These are phyloP conservation scores for Mustelus asterias DNA, from an alignment of 2,113 vertebrate species.

Conservation along the genomic window DNA sequence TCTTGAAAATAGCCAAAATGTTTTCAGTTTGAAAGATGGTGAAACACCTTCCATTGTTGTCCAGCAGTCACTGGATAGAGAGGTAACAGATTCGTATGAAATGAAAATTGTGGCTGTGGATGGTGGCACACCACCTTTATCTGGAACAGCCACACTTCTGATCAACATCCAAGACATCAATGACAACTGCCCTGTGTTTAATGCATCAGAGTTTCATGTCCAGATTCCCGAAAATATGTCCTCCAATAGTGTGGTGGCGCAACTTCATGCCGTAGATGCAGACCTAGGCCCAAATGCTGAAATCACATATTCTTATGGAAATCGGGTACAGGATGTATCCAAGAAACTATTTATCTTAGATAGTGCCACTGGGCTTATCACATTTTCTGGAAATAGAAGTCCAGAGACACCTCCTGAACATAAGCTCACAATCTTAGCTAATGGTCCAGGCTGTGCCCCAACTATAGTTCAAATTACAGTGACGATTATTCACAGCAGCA, in stretches of 20 bases:
- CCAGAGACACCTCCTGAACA: slow-evolving; percentile 51
- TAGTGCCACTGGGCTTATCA: slow-evolving; percentile 52
- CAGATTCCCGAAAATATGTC: slow-evolving; percentile 48
- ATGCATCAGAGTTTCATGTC: slow-evolving; percentile 45
- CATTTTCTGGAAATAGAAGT: slow-evolving; percentile 48
- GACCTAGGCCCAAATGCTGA: slow-evolving; percentile 55
- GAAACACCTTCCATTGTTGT: slow-evolving; percentile 48
- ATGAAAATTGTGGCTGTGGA: slow-evolving; percentile 55
- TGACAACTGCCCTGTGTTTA: slow-evolving; percentile 63
- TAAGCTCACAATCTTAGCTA: slow-evolving; percentile 55
- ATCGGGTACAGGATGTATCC: slow-evolving; percentile 53
- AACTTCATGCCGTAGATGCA: slow-evolving; percentile 53
- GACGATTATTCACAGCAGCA: slow-evolving; percentile 48
- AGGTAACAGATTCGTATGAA: slow-evolving; percentile 49
- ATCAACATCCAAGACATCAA: slow-evolving; percentile 59
- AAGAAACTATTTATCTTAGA: slow-evolving; percentile 55
- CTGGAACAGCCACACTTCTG: slow-evolving; percentile 49
- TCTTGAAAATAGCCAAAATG: slow-evolving; percentile 47
- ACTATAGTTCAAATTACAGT: slow-evolving; percentile 54
- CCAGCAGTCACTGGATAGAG: slow-evolving; percentile 52
- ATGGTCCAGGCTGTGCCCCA: slow-evolving; percentile 52
- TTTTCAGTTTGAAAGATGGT: slow-evolving; percentile 51
- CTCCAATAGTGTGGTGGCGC: slow-evolving; percentile 48
- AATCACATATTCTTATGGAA: slow-evolving; percentile 57
- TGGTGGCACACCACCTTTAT: slow-evolving; percentile 48